Base-by-base conservation (phyloP, 2,888 invertebrate genomes). In the Temnothorax ravouxi region DNA sequence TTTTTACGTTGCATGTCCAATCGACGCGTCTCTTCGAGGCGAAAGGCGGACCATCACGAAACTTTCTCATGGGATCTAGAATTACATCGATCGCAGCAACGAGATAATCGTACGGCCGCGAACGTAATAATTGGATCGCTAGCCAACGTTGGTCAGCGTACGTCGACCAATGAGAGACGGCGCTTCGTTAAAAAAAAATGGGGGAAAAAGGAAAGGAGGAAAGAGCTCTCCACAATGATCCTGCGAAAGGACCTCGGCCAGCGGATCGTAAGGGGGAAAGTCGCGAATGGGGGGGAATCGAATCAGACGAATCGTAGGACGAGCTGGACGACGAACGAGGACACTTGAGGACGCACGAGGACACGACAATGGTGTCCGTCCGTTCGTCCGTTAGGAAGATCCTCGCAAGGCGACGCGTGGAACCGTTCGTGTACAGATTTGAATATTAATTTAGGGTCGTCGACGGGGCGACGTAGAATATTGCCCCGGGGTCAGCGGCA, bases 401-500 rank as follows among this genome's bases (percentile, higher is more conserved):
- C 84, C 84, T 61, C 75, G 79, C 44, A 50, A 44, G 67, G 25
- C 44, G 77, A 54, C 76, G 85, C 64, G 69, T 29, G 80, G 75
- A 72, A 72, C 90, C 86, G 88, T 87, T 90, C 88, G 91, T 47
- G 66, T 92, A 91, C 91, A 91, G 93, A 94, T 94, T 94, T 94
- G 94, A 94, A 94, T 94, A 94, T 94, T 94, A 94, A 94, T 94
- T 93, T 89, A 87, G 89, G 91, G 89, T 90, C 89, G 91, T 90
- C 81, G 86, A 89, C 82, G 86, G 87, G 86, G 85, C 88, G 80
- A 83, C 75, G 59, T 81, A 87, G 85, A 86, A 90, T 86, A 90
- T 87, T 79, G 90, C 84, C 91, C 87, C 67, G 79, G 86, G 91
- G 91, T 88, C 89, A 88, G 76, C 83, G 85, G 81, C 61, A 77